Base-by-base conservation (phyloP, 2,113 vertebrate species). In the Sialia sialis region DNA sequence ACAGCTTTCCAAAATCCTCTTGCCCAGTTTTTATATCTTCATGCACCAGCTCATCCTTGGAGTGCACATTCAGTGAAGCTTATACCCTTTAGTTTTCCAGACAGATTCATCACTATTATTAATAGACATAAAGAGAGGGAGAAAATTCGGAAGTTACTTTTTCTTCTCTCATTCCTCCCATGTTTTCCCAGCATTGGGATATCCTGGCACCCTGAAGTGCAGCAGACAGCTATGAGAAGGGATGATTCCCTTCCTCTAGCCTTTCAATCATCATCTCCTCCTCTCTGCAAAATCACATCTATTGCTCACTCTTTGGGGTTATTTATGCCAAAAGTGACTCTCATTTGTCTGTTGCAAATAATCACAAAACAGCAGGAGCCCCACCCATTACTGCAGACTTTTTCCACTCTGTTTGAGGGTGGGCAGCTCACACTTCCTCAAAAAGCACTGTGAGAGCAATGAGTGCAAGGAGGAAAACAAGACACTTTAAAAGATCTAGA, bases 41-140 rank as follows among this genome's bases (percentile, higher is more conserved):
- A 43, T 6, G 3, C 6, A 5, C 20, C 75, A 75, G 55, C n/a
- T 10, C 0, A 0, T 22, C 56, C 32, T 34, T 12, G 25, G 19
- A 62, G 29, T 0, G 15, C 60, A 19, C 39, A 4, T 27, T 32
- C 55, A 48, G 43, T 34, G 51, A 49, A 48, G 14, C 43, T 46
- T 43, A 16, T 1, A 66, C 43, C 43, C 32, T 58, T 51, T 5
- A 19, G 16, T 29, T 38, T 84, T 55, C 63, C 76, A 62, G 58
- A 34, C 9, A 63, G 34, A 80, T 12, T 0, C 0, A 54, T 12
- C 36, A 26, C 36, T 58, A 2, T 49, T 51, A 48, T 29, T 77
- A 56, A 73, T 0, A 1, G 30, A 54, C 19, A 34, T 9, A 56
- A 64, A 18, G 43, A 16, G 73, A 69, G 17, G 9, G 26, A 60